Percentiles rank a stretch among this genome's conserved stretches.
These are phyloP conservation scores for Ctena decussata DNA, from an alignment of 2,888 invertebrate species.

Conservation along the genomic window DNA sequence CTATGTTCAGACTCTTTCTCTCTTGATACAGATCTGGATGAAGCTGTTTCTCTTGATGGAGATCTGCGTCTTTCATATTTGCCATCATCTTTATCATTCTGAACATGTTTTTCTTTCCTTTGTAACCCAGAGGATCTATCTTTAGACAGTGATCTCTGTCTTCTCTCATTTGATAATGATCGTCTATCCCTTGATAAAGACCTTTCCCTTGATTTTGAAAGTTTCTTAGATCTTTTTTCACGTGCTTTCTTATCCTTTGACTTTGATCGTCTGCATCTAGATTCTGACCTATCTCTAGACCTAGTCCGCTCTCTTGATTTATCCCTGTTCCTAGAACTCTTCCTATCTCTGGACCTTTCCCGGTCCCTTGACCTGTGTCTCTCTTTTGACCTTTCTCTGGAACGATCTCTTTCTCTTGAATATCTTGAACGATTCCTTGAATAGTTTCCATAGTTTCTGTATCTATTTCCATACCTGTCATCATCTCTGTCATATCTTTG, in stretches of 20 bases:
- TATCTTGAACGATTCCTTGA: slow-evolving; percentile 1
- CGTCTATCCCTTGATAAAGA: slow-evolving; percentile 24
- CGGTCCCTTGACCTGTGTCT: slow-evolving; percentile 25
- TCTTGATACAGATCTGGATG: neutral
- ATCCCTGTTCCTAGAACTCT: slow-evolving; percentile 17
- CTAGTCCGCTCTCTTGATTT: neutral
- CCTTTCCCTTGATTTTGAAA: neutral
- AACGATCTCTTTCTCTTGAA: slow-evolving; percentile 34
- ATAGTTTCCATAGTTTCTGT: slow-evolving; percentile 7
- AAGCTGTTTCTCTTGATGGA: neutral
- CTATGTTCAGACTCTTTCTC: neutral
- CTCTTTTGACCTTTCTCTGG: slow-evolving; percentile 39
- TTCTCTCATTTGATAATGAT: slow-evolving; percentile 39
- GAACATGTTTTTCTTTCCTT: neutral
- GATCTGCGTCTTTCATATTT: neutral
- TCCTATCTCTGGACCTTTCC: slow-evolving; percentile 27
- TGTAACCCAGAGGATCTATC: neutral
- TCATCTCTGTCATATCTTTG: neutral
- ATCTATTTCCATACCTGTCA: slow-evolving; percentile 1
- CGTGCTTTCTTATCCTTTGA: slow-evolving; percentile 6
- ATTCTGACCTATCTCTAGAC: slow-evolving; percentile 18
- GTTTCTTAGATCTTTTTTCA: neutral
- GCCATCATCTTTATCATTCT: neutral
- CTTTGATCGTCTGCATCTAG: slow-evolving; percentile 34
- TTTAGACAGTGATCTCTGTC: neutral